Conservation (phyloP, 2,797 vertebrate genomes). For the Momotus momota region DNA sequence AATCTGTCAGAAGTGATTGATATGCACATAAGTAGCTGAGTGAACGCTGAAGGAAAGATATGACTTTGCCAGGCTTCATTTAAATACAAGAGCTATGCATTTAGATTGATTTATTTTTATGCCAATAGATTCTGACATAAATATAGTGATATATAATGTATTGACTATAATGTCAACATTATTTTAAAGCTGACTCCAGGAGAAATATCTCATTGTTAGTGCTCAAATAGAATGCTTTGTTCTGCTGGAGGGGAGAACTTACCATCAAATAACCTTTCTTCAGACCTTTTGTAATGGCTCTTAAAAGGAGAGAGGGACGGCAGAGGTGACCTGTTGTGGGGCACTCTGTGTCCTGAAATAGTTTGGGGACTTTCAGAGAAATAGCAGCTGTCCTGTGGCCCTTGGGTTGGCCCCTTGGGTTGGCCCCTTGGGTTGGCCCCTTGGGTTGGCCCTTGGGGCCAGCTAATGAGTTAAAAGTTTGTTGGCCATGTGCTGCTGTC, state of each 20-base stretch:
- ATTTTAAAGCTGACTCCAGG: slow-evolving; percentile 75
- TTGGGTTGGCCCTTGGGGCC: not conserved
- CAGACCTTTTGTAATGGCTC: not conserved
- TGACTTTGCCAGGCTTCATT: slow-evolving; percentile 28
- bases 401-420: not conserved
- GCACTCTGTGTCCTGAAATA: not conserved
- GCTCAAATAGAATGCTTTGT: slow-evolving; percentile 11
- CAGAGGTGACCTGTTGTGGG: not conserved
- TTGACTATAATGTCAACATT: slow-evolving; percentile 61
- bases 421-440: not conserved
- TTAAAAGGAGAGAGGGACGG: not conserved
- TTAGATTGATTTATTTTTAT: slow-evolving; percentile 66
- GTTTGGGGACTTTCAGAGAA: not conserved
- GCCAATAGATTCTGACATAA: slow-evolving; percentile 66
- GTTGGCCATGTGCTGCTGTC: not conserved
- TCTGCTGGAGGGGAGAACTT: not conserved
- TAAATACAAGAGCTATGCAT: slow-evolving; percentile 32
- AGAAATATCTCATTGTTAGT: slow-evolving; percentile 52
- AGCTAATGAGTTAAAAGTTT: not conserved
- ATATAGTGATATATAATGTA: slow-evolving; percentile 48
- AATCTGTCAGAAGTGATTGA: slow-evolving; percentile 41
- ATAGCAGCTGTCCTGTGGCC: not conserved
- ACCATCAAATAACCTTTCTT: not conserved
- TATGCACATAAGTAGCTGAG: not conserved
- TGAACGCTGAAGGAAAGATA: not conserved